Evolutionary conservation across 2,113 vertebrate species (phyloP).

Genomic region (Eurypyga helias): DNA sequence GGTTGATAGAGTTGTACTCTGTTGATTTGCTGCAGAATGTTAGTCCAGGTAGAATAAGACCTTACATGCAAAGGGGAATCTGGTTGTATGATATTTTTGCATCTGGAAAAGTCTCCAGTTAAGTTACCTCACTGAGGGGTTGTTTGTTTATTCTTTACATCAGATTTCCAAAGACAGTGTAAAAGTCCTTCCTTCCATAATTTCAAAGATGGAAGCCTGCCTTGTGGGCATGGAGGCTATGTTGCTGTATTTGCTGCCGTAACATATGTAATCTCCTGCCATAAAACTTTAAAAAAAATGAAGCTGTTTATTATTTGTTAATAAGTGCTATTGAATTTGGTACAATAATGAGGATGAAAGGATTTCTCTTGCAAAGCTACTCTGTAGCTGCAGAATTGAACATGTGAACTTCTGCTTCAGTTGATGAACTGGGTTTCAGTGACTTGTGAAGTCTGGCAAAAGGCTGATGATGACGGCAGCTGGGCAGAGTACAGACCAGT

Average conservation of each 20-base stretch:
- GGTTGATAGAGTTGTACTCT: neutral
- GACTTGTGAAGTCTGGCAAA: neutral
- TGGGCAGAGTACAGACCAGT: neutral
- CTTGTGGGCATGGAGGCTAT: neutral
- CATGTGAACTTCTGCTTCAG: neutral
- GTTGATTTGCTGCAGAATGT: neutral
- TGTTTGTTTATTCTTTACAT: slow-evolving; percentile 43
- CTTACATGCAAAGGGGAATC: neutral
- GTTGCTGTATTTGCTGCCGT: neutral
- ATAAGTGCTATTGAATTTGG: neutral
- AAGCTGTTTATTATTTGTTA: neutral
- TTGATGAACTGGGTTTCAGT: neutral
- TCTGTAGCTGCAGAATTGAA: neutral
- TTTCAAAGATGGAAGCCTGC: neutral
- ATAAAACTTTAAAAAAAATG: neutral
- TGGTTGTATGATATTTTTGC: neutral
- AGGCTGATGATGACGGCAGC: neutral
- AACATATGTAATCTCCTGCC: neutral
- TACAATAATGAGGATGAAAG: neutral
- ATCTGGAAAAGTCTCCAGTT: neutral
- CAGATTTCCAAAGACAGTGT: slow-evolving; percentile 21
- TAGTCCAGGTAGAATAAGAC: slow-evolving; percentile 9
- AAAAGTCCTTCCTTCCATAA: neutral
- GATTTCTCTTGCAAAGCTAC: neutral
- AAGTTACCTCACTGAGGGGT: neutral